These are phyloP conservation scores for Mycteria americana DNA, from an alignment of 2,797 vertebrate species.

Conservation along the genomic window DNA sequence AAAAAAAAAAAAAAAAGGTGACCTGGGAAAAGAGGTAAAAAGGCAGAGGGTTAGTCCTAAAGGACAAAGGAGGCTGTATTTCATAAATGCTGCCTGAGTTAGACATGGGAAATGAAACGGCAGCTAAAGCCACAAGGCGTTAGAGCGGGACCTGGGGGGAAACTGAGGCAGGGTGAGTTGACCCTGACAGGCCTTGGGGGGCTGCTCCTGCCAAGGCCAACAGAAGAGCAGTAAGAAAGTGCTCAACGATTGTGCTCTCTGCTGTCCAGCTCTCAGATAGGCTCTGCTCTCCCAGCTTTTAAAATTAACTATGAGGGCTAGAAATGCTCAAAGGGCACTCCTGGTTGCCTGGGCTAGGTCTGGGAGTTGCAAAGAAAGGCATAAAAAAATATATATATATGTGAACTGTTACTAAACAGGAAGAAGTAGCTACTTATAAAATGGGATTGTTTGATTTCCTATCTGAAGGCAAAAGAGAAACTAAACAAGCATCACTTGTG, in stretches of 20 bases:
- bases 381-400: background rate
- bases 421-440: background rate
- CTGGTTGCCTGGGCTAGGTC: background rate
- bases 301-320: background rate
- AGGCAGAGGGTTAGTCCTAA: background rate
- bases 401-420: background rate
- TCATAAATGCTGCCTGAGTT: background rate
- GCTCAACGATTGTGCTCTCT: background rate
- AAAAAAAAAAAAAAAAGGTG: background rate
- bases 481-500: background rate
- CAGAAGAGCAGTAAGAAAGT: background rate
- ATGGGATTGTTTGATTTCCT: background rate
- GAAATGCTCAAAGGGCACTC: background rate
- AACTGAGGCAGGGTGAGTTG: background rate
- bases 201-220: background rate
- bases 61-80: background rate
- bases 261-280: background rate
- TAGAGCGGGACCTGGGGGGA: rapidly evolving
- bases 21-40: background rate
- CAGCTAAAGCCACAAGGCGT: background rate
- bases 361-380: background rate
- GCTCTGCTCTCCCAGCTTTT: background rate
- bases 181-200: no score
- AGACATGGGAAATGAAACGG: rapidly evolving
- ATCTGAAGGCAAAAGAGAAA: background rate